These are phyloP conservation scores for Drosophila ercepeae DNA, from an alignment of 1,140 invertebrate species.

Conservation along the genomic window DNA sequence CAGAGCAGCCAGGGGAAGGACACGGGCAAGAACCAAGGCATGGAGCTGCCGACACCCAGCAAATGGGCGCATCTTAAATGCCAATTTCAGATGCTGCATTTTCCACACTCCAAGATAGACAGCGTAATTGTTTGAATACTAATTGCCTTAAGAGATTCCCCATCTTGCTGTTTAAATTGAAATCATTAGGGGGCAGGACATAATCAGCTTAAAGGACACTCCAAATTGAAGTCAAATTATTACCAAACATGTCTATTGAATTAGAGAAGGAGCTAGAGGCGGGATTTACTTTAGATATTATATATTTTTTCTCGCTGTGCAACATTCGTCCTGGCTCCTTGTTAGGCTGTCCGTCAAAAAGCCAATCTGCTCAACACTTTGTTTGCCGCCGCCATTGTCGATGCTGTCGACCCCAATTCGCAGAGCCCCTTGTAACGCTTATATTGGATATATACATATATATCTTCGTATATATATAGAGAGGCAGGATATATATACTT, in stretches of 20 bases:
- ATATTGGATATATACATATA: conserved; percentile 38
- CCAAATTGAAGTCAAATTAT: background rate
- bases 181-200: conserved; percentile 18
- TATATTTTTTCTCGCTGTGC: conserved; percentile 23
- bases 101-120: conserved; percentile 24
- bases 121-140: conserved; percentile 31
- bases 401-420: conserved; percentile 76
- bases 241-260: background rate
- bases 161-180: conserved; percentile 14
- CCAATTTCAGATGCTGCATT: conserved; percentile 69
- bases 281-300: no score
- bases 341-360: conserved; percentile 50
- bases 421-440: conserved; percentile 72
- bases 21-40: background rate
- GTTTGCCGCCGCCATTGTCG: conserved; percentile 56
- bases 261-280: background rate
- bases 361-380: conserved; percentile 77
- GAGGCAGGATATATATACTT: background rate
- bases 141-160: conserved; percentile 15
- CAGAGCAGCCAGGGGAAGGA: conserved; percentile 15
- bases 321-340: conserved; percentile 13
- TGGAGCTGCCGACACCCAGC: conserved; percentile 8
- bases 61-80: conserved; percentile 53
- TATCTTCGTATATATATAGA: background rate
- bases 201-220: background rate